A percentile compares a stretch with the other conserved stretches of the same genome.
phyloP scores from a whole-genome alignment of 2,113 vertebrate genomes.

The Coryphaenoides rupestris region DNA sequence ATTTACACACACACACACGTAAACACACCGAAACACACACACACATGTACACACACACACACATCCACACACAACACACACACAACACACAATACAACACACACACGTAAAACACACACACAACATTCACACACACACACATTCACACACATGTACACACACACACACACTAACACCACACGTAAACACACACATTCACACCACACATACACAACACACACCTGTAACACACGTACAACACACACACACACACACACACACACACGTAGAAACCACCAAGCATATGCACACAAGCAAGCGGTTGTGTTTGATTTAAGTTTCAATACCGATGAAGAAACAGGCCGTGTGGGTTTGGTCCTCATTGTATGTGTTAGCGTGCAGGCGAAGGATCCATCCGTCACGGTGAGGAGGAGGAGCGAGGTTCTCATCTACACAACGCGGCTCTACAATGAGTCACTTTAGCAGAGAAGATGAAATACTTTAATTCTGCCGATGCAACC shows the following conservation, averaged over 20 bases:
- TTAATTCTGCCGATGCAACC: too few relatives aligned
- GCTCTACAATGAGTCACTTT: slow-evolving; percentile 31
- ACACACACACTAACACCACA: too few relatives aligned
- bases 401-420: slow-evolving; percentile 17
- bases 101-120: not conserved
- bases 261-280: too few relatives aligned
- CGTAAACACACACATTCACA: not conserved
- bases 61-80: too few relatives aligned
- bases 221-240: not conserved
- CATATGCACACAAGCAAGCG: not conserved
- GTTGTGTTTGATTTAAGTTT: too few relatives aligned
- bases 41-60: too few relatives aligned
- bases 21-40: too few relatives aligned
- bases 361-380: slow-evolving; percentile 35
- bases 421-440: slow-evolving; percentile 17
- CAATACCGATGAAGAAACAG: slow-evolving; percentile 19
- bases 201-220: not conserved
- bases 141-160: not conserved
- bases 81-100: too few relatives aligned
- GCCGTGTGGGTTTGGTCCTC: slow-evolving; percentile 22
- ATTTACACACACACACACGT: not conserved
- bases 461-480: not conserved
- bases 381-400: slow-evolving; percentile 34
- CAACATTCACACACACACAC: not conserved
- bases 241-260: slow-evolving; percentile 2